These are phyloP conservation scores for Azemiops feae DNA, from an alignment of 2,113 vertebrate species.

Conservation along the genomic window DNA sequence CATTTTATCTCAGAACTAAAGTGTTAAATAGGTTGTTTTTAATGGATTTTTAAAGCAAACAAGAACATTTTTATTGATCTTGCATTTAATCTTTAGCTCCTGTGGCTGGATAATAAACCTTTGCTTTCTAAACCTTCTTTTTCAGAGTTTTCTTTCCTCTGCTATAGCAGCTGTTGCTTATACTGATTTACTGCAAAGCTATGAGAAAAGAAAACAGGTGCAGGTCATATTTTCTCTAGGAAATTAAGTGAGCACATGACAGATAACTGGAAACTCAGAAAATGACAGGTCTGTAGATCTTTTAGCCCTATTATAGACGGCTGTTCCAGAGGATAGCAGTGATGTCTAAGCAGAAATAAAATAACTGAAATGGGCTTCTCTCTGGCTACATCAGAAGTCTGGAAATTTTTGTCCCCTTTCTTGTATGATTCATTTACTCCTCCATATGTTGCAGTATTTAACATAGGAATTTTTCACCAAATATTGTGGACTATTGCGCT, in stretches of 20 bases:
- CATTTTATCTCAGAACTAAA: not conserved
- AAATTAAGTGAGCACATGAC: slow-evolving; percentile 1
- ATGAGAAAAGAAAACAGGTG: not conserved
- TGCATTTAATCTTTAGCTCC: not conserved
- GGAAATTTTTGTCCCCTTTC: not conserved
- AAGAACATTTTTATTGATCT: not conserved
- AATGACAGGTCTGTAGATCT: not conserved
- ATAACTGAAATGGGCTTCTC: not conserved
- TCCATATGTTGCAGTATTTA: not conserved
- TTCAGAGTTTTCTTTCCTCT: not conserved
- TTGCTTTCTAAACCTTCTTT: not conserved
- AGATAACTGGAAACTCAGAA: not conserved
- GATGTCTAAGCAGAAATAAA: not conserved
- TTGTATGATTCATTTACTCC: not conserved
- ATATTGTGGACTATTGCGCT: not conserved
- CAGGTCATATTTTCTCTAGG: not conserved
- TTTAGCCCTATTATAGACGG: not conserved
- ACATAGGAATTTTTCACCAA: not conserved
- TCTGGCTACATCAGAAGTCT: not conserved
- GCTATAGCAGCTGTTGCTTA: not conserved
- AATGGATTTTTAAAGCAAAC: not conserved
- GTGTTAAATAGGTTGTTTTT: not conserved
- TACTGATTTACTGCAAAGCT: slow-evolving; percentile 1
- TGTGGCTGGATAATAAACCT: not conserved
- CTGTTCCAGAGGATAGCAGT: not conserved